Conservation (phyloP, 2,797 vertebrate species). For the Cryptoprocta ferox region DNA sequence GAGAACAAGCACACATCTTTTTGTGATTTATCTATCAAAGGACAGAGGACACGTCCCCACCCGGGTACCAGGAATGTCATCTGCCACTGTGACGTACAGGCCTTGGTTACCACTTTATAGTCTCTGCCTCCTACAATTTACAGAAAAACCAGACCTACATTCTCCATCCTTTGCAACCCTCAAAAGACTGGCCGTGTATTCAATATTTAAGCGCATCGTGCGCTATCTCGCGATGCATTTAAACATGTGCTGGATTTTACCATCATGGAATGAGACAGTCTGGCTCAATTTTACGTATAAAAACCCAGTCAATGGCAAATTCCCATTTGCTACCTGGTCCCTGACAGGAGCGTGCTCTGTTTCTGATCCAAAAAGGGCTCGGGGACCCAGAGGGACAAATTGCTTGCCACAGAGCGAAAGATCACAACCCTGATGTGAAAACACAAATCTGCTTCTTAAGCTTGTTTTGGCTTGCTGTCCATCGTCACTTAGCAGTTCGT, state of each 20-base stretch:
- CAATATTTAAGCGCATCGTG: not conserved
- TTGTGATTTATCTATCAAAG: constrained; percentile 60
- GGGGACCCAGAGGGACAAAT: not conserved
- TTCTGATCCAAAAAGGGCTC: not conserved
- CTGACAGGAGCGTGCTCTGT: not conserved
- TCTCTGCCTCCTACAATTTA: constrained; percentile 24
- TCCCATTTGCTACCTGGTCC: constrained; percentile 46
- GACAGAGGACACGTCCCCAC: constrained; percentile 46
- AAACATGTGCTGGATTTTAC: constrained; percentile 43
- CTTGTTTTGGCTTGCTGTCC: constrained; percentile 26
- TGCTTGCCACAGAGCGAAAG: not conserved
- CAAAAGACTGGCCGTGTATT: not conserved
- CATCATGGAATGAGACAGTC: not conserved
- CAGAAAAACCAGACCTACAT: constrained; percentile 15
- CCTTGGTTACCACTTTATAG: not conserved
- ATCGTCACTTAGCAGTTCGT: not conserved
- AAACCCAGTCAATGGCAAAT: constrained; percentile 21
- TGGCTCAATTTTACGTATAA: constrained; percentile 44
- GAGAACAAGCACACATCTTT: constrained; percentile 5
- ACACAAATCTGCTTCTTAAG: constrained; percentile 12
- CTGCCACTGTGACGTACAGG: not conserved
- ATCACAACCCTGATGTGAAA: not conserved
- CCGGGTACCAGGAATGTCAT: constrained; percentile 9
- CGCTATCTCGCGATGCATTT: not conserved
- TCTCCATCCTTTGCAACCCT: not conserved